phyloP scores from a whole-genome alignment of 1,140 invertebrate genomes.

The Manduca sexta region DNA sequence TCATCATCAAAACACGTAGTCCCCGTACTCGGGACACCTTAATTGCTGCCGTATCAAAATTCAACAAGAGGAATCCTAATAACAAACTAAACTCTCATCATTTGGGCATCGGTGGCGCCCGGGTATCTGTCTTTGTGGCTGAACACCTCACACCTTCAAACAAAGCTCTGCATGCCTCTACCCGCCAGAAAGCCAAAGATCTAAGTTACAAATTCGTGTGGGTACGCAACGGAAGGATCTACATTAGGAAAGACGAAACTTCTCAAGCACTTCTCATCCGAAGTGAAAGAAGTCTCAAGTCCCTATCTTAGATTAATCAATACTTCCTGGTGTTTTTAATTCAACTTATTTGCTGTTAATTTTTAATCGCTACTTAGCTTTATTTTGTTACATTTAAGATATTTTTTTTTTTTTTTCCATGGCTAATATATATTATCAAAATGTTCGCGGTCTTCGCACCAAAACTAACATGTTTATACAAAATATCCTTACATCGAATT shows the following conservation, averaged over 20 bases:
- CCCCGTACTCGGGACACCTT: neutral
- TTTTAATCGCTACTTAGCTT: neutral
- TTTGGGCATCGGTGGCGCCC: neutral
- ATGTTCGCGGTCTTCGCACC: slow-evolving; percentile 11
- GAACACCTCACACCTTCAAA: slow-evolving; percentile 10
- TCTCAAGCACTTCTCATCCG: slow-evolving; percentile 8
- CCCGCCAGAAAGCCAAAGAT: slow-evolving; percentile 10
- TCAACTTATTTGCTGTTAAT: too few species aligned
- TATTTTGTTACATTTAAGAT: too few species aligned
- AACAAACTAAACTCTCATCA: slow-evolving; percentile 1
- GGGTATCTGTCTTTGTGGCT: slow-evolving; percentile 1
- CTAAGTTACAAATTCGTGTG: too few species aligned
- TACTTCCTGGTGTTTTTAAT: too few species aligned
- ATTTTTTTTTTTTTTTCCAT: neutral
- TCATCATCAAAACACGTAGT: neutral
- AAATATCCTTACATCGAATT: slow-evolving; percentile 7
- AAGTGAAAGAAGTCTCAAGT: too few species aligned
- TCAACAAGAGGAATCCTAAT: slow-evolving; percentile 1
- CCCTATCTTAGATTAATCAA: too few species aligned
- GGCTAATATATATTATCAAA: slow-evolving; percentile 14
- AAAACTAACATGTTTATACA: slow-evolving; percentile 13
- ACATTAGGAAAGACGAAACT: slow-evolving; percentile 14
- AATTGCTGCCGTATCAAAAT: slow-evolving; percentile 1
- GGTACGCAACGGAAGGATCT: slow-evolving; percentile 19
- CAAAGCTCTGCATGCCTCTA: slow-evolving; percentile 13